Conservation (phyloP, 2,797 vertebrate genomes). For the Peromyscus aztecus region DNA sequence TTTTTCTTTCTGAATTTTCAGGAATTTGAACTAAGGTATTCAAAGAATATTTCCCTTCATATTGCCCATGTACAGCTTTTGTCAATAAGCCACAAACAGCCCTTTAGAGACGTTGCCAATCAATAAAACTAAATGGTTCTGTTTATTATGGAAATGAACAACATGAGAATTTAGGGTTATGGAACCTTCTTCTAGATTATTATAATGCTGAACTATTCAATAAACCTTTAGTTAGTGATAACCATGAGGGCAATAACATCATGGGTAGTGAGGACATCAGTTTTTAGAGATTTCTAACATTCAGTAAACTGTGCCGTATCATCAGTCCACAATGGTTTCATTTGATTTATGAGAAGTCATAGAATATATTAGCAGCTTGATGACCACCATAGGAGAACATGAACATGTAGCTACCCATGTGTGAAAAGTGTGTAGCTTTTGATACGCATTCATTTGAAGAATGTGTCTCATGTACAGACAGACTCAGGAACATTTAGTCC, state of each 20-base stretch:
- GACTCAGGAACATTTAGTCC: background rate
- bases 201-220: background rate
- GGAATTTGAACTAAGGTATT: conserved; percentile 14
- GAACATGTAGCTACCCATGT: background rate
- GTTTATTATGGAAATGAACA: background rate
- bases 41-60: background rate
- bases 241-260: background rate
- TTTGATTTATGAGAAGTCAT: background rate
- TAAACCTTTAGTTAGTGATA: conserved; percentile 11
- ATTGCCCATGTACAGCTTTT: background rate
- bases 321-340: background rate
- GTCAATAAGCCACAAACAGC: background rate
- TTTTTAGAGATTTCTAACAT: background rate
- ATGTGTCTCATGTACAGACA: background rate
- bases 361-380: background rate
- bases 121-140: background rate
- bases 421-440: background rate
- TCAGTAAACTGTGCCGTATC: background rate
- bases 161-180: background rate
- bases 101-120: background rate
- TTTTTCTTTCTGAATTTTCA: background rate
- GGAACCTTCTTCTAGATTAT: background rate
- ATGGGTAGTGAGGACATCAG: background rate
- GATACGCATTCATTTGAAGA: background rate
- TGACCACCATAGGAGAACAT: background rate